A percentile compares a stretch with the other conserved stretches of the same genome.
These are phyloP conservation scores for Drosophila willistoni DNA, from an alignment of 1,140 invertebrate genomes.

Conservation along the genomic window DNA sequence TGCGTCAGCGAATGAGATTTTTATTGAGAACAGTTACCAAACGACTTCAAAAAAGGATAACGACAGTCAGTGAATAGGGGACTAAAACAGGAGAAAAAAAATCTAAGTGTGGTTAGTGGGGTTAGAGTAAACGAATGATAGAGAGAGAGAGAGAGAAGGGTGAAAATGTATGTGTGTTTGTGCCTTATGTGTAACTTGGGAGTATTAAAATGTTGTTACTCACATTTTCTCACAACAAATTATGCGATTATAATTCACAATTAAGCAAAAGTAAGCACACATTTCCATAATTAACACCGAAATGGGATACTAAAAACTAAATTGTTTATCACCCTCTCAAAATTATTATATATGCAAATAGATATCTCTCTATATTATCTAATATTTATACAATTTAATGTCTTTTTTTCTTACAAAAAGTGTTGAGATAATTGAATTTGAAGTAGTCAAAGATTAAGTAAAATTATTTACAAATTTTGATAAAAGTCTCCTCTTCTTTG, in stretches of 20 bases:
- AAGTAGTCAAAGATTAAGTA: too few relatives aligned
- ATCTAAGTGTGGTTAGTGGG: too few relatives aligned
- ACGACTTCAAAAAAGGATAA: conserved; percentile 12
- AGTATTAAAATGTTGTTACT: conserved; percentile 72
- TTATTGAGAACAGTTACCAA: conserved; percentile 63
- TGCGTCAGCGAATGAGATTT: conserved; percentile 80
- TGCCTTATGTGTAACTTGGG: conserved; percentile 61
- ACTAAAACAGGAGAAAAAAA: conserved; percentile 4
- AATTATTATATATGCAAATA: conserved; percentile 7
- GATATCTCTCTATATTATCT: background rate
- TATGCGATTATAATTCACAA: conserved; percentile 77
- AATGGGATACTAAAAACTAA: conserved; percentile 38
- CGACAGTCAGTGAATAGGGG: conserved; percentile 13
- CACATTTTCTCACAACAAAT: conserved; percentile 43
- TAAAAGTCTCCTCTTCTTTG: too few relatives aligned
- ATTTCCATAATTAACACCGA: conserved; percentile 63
- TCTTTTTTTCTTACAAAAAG: too few relatives aligned
- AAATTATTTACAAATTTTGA: too few relatives aligned
- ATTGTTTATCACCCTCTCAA: conserved; percentile 41
- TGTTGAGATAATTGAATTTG: too few relatives aligned
- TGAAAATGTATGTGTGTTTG: background rate
- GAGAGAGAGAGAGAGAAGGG: conserved; percentile 1
- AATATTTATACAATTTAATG: too few relatives aligned
- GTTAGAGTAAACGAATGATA: too few relatives aligned
- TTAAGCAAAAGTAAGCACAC: conserved; percentile 75